Percentiles rank a stretch among this genome's conserved stretches.
These are phyloP conservation scores for Drosophila mulleri DNA, from an alignment of 2,888 invertebrate species.

Conservation along the genomic window DNA sequence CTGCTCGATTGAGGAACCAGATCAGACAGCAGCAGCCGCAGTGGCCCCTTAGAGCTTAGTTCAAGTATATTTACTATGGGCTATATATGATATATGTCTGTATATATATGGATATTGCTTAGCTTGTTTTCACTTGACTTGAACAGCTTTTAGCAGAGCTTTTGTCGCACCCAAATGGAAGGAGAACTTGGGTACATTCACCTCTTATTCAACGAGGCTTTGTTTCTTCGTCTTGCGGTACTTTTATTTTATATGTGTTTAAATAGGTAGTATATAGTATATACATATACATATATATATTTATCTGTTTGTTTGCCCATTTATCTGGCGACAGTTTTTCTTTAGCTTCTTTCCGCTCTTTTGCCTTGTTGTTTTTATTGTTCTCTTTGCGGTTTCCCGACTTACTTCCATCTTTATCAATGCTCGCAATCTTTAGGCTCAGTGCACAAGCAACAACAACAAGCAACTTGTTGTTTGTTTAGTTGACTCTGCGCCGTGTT, in stretches of 20 bases:
- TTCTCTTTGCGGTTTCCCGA: constrained; percentile 68
- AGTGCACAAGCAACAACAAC: constrained; percentile 40
- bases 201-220: constrained; percentile 44
- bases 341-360: constrained; percentile 17
- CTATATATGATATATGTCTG: background rate
- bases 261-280: background rate
- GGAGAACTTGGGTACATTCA: constrained; percentile 59
- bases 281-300: constrained; percentile 7
- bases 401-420: constrained; percentile 56
- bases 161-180: constrained; percentile 46
- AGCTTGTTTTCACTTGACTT: constrained; percentile 32
- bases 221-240: constrained; percentile 50
- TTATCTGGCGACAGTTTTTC: constrained; percentile 58
- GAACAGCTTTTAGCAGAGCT: constrained; percentile 30
- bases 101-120: background rate
- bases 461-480: constrained; percentile 34
- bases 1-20: constrained; percentile 1
- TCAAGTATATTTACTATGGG: background rate
- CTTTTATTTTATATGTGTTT: constrained; percentile 32
- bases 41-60: background rate
- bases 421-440: constrained; percentile 58
- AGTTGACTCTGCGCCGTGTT: constrained; percentile 42
- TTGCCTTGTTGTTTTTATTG: constrained; percentile 15
- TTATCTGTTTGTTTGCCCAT: constrained; percentile 33
- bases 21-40: no score